phyloP scores from a whole-genome alignment of 2,113 vertebrate genomes.

The Climacteris rufus region DNA sequence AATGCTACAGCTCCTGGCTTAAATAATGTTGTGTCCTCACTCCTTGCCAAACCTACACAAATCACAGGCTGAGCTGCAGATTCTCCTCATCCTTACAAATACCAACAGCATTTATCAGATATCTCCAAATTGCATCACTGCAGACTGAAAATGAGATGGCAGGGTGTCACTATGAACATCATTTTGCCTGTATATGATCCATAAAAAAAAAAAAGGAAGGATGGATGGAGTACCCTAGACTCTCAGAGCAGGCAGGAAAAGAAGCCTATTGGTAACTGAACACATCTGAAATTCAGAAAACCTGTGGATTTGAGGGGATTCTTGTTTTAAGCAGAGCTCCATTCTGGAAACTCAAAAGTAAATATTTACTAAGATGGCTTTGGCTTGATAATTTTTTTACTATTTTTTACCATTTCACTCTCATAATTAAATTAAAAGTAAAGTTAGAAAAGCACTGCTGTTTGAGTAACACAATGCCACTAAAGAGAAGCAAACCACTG shows the following conservation, averaged over 20 bases:
- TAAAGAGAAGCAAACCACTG: not conserved
- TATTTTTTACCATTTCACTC: too few species aligned
- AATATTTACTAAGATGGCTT: not conserved
- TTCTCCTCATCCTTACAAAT: not conserved
- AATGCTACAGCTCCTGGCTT: not conserved
- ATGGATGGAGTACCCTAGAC: not conserved
- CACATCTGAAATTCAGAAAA: not conserved
- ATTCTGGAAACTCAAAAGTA: not conserved
- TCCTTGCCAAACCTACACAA: not conserved
- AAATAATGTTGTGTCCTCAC: not conserved
- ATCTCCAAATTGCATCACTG: not conserved
- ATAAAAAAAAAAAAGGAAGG: not conserved
- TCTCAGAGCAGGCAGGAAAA: not conserved
- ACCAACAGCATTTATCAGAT: not conserved
- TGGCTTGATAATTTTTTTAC: not conserved
- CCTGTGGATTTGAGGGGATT: fast-evolving
- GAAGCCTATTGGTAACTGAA: not conserved
- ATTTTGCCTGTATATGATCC: not conserved
- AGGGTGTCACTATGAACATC: not conserved
- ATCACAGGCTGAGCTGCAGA: not conserved
- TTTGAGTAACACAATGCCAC: not conserved
- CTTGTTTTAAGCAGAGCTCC: not conserved
- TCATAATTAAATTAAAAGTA: not conserved
- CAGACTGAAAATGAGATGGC: not conserved
- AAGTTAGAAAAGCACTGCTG: not conserved